A percentile compares a stretch with the other conserved stretches of the same genome.
These are phyloP conservation scores for Caenorhabditis macrosperma DNA, from an alignment of 2,888 invertebrate species.

Conservation along the genomic window DNA sequence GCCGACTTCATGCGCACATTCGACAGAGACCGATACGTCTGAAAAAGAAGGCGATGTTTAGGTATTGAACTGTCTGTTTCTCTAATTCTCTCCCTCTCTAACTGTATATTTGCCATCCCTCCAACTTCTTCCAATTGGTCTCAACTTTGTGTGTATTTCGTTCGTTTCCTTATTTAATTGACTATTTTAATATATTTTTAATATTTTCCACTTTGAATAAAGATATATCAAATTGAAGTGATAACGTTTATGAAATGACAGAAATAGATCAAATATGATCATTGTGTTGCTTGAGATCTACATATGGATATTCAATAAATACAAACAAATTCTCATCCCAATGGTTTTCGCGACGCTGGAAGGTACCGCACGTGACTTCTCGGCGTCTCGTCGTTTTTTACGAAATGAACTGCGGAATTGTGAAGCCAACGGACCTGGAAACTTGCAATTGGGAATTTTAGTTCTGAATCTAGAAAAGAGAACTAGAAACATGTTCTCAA, in stretches of 20 bases:
- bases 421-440: conserved; percentile 55
- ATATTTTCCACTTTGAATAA: too few relatives aligned
- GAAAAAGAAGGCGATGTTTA: not conserved
- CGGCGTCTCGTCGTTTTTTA: conserved; percentile 46
- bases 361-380: conserved; percentile 68
- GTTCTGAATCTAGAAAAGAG: too few relatives aligned
- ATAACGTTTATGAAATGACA: too few relatives aligned
- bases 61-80: not conserved
- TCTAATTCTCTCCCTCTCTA: not conserved
- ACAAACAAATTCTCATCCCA: conserved; percentile 1
- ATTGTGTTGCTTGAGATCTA: too few relatives aligned
- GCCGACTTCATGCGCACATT: conserved; percentile 59
- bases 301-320: not conserved
- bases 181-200: not conserved
- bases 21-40: conserved; percentile 62
- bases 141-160: not conserved
- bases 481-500: too few relatives aligned
- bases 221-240: too few relatives aligned
- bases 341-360: conserved; percentile 60
- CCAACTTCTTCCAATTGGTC: not conserved
- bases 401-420: conserved; percentile 34
- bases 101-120: conserved; percentile 25
- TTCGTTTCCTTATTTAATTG: not conserved
- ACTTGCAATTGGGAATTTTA: not conserved
- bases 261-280: too few relatives aligned